These are phyloP conservation scores for Cantharis nigra DNA, from an alignment of 2,888 invertebrate genomes.

Conservation along the genomic window DNA sequence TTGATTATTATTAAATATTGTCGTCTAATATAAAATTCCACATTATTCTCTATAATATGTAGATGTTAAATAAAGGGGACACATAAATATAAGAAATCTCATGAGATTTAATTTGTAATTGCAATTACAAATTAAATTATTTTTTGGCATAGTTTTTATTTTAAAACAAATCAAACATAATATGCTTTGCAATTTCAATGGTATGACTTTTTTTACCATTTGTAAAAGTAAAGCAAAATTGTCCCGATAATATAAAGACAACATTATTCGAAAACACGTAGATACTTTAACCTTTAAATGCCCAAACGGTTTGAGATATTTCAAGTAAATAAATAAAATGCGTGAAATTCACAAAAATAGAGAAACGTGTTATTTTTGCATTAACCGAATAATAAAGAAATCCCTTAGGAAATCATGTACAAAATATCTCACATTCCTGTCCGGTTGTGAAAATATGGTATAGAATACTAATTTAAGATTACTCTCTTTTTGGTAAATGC, in stretches of 20 bases:
- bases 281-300: neutral
- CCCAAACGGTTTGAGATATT: neutral
- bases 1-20: no score
- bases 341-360: neutral
- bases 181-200: no score
- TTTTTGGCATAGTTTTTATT: no score
- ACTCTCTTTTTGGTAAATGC: constrained; percentile 22
- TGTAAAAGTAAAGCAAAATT: neutral
- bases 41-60: no score
- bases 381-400: constrained; percentile 17
- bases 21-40: no score
- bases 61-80: no score
- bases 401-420: constrained; percentile 9
- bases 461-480: constrained; percentile 31
- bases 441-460: constrained; percentile 18
- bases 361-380: constrained; percentile 24
- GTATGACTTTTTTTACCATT: neutral
- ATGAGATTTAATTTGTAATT: no score
- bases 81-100: no score
- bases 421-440: constrained; percentile 13
- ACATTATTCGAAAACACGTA: neutral
- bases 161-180: no score
- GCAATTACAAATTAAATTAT: no score
- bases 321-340: neutral
- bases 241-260: neutral